phyloP scores from a whole-genome alignment of 2,888 invertebrate species.

The Chrysodeixis includens region DNA sequence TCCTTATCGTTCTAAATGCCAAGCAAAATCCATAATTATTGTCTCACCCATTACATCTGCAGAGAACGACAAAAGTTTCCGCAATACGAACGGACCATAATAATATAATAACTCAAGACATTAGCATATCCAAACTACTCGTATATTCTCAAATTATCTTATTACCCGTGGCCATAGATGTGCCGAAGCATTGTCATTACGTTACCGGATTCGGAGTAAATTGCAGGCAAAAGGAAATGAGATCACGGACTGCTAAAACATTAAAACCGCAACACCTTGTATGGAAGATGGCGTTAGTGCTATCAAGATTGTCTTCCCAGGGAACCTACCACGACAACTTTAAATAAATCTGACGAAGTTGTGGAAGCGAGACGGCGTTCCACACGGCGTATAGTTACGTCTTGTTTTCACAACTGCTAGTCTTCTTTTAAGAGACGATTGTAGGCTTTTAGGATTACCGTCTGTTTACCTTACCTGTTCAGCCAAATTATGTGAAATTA shows the following conservation, averaged over 20 bases:
- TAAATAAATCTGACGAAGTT: too few relatives aligned
- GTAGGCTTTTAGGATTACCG: not conserved
- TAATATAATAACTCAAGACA: slow-evolving; percentile 28
- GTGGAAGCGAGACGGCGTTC: too few relatives aligned
- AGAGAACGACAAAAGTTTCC: slow-evolving; percentile 28
- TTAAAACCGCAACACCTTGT: slow-evolving; percentile 74
- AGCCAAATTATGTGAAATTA: slow-evolving; percentile 23
- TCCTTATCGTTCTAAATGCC: too few relatives aligned
- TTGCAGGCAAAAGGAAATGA: slow-evolving; percentile 76
- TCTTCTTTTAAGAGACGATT: too few relatives aligned
- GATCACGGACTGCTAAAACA: slow-evolving; percentile 61
- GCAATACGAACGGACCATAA: slow-evolving; percentile 15
- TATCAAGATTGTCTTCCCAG: slow-evolving; percentile 45
- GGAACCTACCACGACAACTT: not conserved
- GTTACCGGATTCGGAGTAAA: slow-evolving; percentile 69
- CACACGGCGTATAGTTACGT: too few relatives aligned
- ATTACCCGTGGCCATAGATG: slow-evolving; percentile 56
- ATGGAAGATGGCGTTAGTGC: slow-evolving; percentile 66
- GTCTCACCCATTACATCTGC: not conserved
- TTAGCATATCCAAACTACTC: slow-evolving; percentile 34
- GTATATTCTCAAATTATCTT: slow-evolving; percentile 46
- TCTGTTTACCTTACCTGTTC: slow-evolving; percentile 8
- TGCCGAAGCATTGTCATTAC: slow-evolving; percentile 52
- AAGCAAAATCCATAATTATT: slow-evolving; percentile 4
- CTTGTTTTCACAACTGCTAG: too few relatives aligned